Conservation (phyloP, 2,888 invertebrate species). For the Zhuqinia jingwanae region DNA sequence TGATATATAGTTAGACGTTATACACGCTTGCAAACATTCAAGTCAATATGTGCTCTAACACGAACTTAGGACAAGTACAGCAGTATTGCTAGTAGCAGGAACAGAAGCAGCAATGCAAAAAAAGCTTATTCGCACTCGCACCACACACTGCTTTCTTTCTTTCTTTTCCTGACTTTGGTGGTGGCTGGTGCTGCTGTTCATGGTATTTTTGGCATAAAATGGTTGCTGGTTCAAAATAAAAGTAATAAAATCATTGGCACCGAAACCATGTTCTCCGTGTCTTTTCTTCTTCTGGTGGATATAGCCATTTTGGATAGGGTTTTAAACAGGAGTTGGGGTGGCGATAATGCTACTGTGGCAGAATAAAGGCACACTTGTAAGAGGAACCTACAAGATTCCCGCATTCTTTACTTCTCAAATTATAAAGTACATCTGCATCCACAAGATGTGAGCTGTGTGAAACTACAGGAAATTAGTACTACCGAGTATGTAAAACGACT, state of each 20-base stretch:
- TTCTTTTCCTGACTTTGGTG: neutral
- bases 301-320: neutral
- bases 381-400: no score
- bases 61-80: neutral
- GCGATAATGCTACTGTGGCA: no score
- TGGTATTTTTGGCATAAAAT: neutral
- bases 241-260: slow-evolving; percentile 31
- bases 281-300: neutral
- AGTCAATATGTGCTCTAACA: slow-evolving; percentile 14
- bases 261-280: slow-evolving; percentile 6
- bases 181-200: neutral
- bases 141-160: neutral
- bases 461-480: no score
- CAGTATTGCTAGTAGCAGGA: neutral
- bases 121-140: no score
- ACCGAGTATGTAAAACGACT: no score
- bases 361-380: no score
- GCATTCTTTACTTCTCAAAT: no score
- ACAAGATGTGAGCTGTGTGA: no score
- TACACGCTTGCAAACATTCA: slow-evolving; percentile 16
- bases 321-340: neutral
- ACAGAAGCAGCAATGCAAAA: neutral
- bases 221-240: slow-evolving; percentile 20
- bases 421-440: no score
- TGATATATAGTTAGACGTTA: slow-evolving; percentile 37